A percentile compares a stretch with the other conserved stretches of the same genome.
Conservation (phyloP, 2,888 invertebrate genomes). For the Sminthurinus aureus region DNA sequence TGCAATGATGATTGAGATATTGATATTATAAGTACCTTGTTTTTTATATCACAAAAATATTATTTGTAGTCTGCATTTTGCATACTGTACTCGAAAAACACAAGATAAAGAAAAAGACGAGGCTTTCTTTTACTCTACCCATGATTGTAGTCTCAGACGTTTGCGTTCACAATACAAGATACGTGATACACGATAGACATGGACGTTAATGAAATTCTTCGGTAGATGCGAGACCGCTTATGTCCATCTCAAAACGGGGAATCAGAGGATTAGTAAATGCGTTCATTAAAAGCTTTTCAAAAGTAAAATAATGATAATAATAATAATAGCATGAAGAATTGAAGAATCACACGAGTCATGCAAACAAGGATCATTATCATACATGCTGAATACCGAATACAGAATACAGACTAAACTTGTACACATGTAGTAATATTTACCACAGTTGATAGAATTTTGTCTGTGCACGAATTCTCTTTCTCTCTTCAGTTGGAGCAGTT, state of each 20-base stretch:
- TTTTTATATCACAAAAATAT: too few relatives aligned
- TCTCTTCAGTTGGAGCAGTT: slow-evolving; percentile 20
- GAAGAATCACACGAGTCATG: neutral
- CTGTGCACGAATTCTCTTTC: slow-evolving; percentile 1
- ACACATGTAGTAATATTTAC: neutral
- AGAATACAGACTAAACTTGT: neutral
- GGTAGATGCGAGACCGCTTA: slow-evolving; percentile 2
- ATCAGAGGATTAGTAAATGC: neutral
- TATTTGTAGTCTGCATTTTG: too few relatives aligned
- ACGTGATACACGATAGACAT: neutral
- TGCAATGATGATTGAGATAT: slow-evolving; percentile 34
- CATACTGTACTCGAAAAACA: too few relatives aligned
- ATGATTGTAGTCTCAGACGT: neutral
- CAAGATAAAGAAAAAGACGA: too few relatives aligned
- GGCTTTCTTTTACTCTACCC: too few relatives aligned
- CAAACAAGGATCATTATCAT: slow-evolving; percentile 26
- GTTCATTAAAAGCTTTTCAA: slow-evolving; percentile 25
- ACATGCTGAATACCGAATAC: neutral
- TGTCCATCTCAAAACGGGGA: slow-evolving; percentile 1
- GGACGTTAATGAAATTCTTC: neutral
- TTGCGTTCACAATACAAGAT: neutral
- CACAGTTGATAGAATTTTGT: too few relatives aligned
- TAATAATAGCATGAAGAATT: slow-evolving; percentile 13
- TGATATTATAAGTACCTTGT: neutral
- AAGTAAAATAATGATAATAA: slow-evolving; percentile 17